These are phyloP conservation scores for human (Homo sapiens) DNA, from an alignment of 2,113 vertebrate genomes.

Conservation along the genomic window GRCh38 chr19:9978501-9979000, in stretches of 20 bases:
- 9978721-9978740: not conserved
- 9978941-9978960: slow-evolving; percentile 89
- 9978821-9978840: not conserved
- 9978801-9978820: too few relatives aligned
- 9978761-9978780: too few relatives aligned
- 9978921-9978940: slow-evolving; percentile 90
- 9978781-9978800: not conserved
- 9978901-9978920: slow-evolving; percentile 88
- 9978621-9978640: slow-evolving; percentile 85
- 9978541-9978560: not conserved
- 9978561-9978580: slow-evolving; percentile 84
- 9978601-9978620: slow-evolving; percentile 93
- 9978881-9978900: slow-evolving; percentile 86
- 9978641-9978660: not conserved
- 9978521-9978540: not conserved
- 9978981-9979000: slow-evolving; percentile 71
- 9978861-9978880: too few relatives aligned
- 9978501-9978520: not conserved
- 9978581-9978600: slow-evolving; percentile 89
- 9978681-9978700: not conserved
- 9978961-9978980: slow-evolving; percentile 91
- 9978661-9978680: not conserved
- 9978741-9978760: not conserved
- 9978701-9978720: not conserved
- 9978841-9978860: not conserved